phyloP scores from a whole-genome alignment of 2,888 invertebrate species.

The Ophioninae sp. region DNA sequence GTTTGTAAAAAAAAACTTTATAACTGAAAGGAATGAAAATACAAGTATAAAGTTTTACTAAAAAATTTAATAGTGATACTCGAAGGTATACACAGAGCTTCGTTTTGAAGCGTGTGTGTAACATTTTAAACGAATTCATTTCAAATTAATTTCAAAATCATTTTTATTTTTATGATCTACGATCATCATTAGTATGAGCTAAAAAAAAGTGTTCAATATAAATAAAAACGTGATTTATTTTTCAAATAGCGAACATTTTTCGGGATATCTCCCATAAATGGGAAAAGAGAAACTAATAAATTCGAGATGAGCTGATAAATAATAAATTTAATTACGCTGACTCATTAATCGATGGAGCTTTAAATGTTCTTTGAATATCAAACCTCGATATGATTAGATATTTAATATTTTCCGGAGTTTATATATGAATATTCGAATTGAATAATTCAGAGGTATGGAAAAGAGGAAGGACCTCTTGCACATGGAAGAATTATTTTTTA shows the following conservation, averaged over 20 bases:
- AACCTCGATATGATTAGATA: no score
- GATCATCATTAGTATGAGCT: not conserved
- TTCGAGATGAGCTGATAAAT: no score
- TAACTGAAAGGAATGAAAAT: not conserved
- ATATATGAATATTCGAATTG: not conserved
- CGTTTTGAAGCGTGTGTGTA: no score
- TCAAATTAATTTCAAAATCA: no score
- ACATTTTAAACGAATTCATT: no score
- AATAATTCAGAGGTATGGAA: not conserved
- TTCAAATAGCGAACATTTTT: not conserved
- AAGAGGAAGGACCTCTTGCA: not conserved
- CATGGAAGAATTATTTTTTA: not conserved
- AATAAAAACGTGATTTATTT: not conserved
- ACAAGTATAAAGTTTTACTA: not conserved
- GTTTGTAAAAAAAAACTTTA: not conserved
- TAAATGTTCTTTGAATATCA: no score
- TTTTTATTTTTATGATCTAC: not conserved
- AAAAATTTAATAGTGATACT: not conserved
- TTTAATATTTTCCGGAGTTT: no score
- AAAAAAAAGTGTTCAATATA: not conserved
- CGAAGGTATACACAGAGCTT: not conserved
- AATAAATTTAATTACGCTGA: no score
- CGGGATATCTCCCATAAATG: not conserved
- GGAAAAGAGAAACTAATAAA: no score
- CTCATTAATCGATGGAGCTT: no score